These are phyloP conservation scores for Blera fallax DNA, from an alignment of 2,888 invertebrate genomes.

Conservation along the genomic window DNA sequence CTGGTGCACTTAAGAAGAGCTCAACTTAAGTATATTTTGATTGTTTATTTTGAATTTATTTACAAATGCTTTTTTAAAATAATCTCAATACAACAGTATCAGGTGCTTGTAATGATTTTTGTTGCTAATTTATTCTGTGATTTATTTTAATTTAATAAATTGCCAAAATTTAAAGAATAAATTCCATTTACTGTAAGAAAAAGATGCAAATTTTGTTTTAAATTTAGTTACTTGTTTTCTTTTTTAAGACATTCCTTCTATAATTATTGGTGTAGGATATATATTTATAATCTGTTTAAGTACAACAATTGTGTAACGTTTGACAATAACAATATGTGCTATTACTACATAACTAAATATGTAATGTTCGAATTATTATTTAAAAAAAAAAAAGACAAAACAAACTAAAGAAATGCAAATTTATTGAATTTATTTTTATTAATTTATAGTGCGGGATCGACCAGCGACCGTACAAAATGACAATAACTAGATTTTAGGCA, in stretches of 20 bases:
- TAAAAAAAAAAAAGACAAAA: too few species aligned
- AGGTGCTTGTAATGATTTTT: not conserved
- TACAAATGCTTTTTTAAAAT: not conserved
- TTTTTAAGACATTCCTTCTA: constrained; percentile 1
- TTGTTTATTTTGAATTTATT: not conserved
- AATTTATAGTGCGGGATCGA: not conserved
- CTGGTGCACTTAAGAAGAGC: not conserved
- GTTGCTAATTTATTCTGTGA: constrained; percentile 67
- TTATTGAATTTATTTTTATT: constrained; percentile 1
- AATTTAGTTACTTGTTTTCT: not conserved
- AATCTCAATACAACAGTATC: not conserved
- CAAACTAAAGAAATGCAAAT: too few species aligned
- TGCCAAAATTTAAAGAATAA: constrained; percentile 39
- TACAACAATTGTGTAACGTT: constrained; percentile 45
- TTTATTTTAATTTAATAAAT: constrained; percentile 46
- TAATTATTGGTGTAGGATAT: not conserved
- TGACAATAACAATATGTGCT: constrained; percentile 45
- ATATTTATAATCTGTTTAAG: constrained; percentile 41
- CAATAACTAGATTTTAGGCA: constrained; percentile 40
- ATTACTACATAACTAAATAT: not conserved
- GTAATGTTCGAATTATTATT: not conserved
- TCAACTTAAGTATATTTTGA: not conserved
- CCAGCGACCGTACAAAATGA: not conserved
- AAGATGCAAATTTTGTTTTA: constrained; percentile 4
- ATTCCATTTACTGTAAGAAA: constrained; percentile 27